These are phyloP conservation scores for Hydrocynus forskahlii DNA, from an alignment of 2,797 vertebrate genomes.

Conservation along the genomic window DNA sequence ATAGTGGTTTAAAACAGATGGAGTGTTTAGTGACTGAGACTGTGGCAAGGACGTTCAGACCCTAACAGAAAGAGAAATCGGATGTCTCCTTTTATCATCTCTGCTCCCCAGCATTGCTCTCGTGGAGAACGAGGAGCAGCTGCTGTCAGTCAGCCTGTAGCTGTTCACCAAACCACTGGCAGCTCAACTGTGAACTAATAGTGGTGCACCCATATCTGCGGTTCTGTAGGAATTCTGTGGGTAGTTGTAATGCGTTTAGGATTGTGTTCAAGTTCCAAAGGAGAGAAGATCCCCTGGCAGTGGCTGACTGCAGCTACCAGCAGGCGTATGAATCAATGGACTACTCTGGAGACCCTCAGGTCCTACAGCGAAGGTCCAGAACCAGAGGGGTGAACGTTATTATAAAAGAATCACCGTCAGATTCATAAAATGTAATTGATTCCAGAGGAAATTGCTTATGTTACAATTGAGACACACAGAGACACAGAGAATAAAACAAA, in stretches of 20 bases:
- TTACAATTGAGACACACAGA: too few relatives aligned
- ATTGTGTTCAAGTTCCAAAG: not conserved
- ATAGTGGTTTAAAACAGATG: too few relatives aligned
- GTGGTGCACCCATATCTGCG: not conserved
- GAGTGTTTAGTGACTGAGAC: too few relatives aligned
- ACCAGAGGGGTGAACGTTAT: too few relatives aligned
- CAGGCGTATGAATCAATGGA: not conserved
- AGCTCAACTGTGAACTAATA: not conserved
- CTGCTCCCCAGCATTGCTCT: not conserved
- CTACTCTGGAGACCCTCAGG: not conserved
- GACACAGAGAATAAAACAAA: too few relatives aligned
- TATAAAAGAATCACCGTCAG: too few relatives aligned
- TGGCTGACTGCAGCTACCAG: not conserved
- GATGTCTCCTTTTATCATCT: constrained; percentile 14
- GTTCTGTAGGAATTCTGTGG: not conserved
- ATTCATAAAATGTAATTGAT: too few relatives aligned
- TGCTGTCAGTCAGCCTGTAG: constrained; percentile 6
- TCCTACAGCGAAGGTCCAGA: too few relatives aligned
- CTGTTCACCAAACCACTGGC: not conserved
- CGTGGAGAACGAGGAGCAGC: not conserved
- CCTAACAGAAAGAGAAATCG: not conserved
- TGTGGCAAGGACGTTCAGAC: not conserved
- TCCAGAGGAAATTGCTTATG: too few relatives aligned
- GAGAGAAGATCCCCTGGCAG: not conserved
- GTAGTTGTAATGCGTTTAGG: not conserved